Evolutionary conservation across 2,113 vertebrate species (phyloP), one percentile per base, ranked within the genome.

Genomic region (Pedetes capensis): DNA sequence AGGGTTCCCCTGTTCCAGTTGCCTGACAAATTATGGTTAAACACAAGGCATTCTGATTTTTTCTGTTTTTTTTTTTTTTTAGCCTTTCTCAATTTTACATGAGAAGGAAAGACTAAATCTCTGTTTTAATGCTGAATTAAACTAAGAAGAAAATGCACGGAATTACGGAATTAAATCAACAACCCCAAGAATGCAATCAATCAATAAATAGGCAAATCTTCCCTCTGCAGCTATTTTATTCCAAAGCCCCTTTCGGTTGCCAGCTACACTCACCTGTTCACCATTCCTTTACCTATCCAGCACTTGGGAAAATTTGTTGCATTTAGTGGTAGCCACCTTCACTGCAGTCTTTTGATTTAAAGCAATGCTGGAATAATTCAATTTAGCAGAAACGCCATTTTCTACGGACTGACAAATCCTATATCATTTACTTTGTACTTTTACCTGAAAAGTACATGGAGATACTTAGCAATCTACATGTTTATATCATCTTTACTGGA

Each of bases 381-480:
- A 29, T 92, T 83, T 93, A 88, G 76, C n/a, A 71, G 68, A 93
- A 94, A 74, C 25, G 78, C 32, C 11, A 27, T 80, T 37, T 86
- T 95, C 51, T 75, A 39, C 42, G 25, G 34, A 23, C 37, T 74
- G 42, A 89, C 59, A 87, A 39, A 93, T 69, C 85, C 80, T 64
- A 23, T 32, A 63, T 63, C 42, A 92, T 59, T 95, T 75, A 53
- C 86, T 95, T 94, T 94, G 12, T 27, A 44, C 44, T 39, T 96
- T 95, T 87, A 89, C 63, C 27, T 96, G 94, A 95, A 93, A 95
- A 78, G 53, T 90, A 69, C 55, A 86, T 34, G n/a, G 76, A 66
- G 25, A 91, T 92, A 75, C 27, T 75, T 82, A 91, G 61, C 27
- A 72, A 93, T 90, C 27, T 25, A 82, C 44, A 42, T 91, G 39